Evolutionary conservation across 2,888 invertebrate genomes (phyloP).

Genomic region (Dugesia japonica): DNA sequence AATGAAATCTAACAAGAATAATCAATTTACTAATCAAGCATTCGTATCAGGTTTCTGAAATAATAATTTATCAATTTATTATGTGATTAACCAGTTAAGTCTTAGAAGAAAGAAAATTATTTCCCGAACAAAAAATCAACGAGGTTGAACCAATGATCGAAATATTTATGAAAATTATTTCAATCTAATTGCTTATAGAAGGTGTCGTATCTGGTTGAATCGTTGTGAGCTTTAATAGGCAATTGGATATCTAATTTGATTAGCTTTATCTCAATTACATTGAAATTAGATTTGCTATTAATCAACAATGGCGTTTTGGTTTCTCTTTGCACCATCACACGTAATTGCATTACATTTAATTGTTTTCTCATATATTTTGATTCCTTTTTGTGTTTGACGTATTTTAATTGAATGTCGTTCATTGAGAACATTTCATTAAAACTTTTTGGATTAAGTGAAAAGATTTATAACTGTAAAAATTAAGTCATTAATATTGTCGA

Average conservation of each 20-base stretch:
- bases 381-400: constrained; percentile 10
- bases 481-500: too few relatives aligned
- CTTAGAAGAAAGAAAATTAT: constrained; percentile 5
- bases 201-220: constrained; percentile 4
- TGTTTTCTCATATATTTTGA: constrained; percentile 13
- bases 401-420: constrained; percentile 15
- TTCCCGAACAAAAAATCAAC: constrained; percentile 20
- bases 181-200: constrained; percentile 11
- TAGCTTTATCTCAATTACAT: constrained; percentile 16
- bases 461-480: too few relatives aligned
- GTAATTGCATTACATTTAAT: constrained; percentile 20
- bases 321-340: constrained; percentile 10
- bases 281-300: constrained; percentile 20
- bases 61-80: constrained; percentile 20
- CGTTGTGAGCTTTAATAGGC: constrained; percentile 11
- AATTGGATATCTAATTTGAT: constrained; percentile 20
- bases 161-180: constrained; percentile 20
- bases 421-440: not conserved
- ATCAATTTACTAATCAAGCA: constrained; percentile 20
- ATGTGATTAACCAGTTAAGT: constrained; percentile 20
- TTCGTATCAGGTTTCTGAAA: constrained; percentile 20
- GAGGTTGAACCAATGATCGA: not conserved
- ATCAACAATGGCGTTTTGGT: constrained; percentile 20
- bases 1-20: constrained; percentile 16
- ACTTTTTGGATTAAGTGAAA: too few relatives aligned